Percentiles rank a stretch among this genome's conserved stretches.
Evolutionary conservation across 2,888 invertebrate species (phyloP).

Genomic region (Ormyrus thymus): DNA sequence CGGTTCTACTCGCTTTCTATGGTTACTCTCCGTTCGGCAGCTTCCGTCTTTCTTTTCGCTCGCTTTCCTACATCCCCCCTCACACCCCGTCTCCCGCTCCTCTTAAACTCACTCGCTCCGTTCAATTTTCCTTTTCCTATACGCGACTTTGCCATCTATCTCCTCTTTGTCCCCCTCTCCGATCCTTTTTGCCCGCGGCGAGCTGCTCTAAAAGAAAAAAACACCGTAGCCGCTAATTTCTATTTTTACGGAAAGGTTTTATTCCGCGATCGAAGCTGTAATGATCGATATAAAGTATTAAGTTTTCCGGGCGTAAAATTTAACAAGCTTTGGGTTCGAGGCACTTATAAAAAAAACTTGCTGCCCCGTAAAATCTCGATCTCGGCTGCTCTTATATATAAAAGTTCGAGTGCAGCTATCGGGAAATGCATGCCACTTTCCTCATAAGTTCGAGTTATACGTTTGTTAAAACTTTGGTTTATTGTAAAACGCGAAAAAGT

Average conservation of each 20-base stretch:
- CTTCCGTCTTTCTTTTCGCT: conserved; percentile 8
- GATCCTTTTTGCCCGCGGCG: neutral
- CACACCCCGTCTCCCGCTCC: conserved; percentile 13
- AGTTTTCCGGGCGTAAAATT: conserved; percentile 17
- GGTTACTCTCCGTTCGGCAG: conserved; percentile 26
- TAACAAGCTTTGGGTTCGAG: conserved; percentile 6
- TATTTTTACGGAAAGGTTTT: too few species aligned
- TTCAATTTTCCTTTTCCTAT: conserved; percentile 34
- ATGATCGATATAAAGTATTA: conserved; percentile 4
- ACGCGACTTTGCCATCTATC: neutral
- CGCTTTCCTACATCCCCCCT: neutral
- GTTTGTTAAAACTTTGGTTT: conserved; percentile 34
- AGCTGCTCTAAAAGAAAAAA: neutral
- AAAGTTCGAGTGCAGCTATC: conserved; percentile 33
- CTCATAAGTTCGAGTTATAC: conserved; percentile 15
- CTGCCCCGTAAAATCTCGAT: conserved; percentile 18
- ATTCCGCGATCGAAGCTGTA: too few species aligned
- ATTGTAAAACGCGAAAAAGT: conserved; percentile 25
- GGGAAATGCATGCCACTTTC: neutral
- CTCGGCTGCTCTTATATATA: conserved; percentile 1
- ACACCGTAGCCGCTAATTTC: too few species aligned
- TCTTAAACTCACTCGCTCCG: conserved; percentile 39
- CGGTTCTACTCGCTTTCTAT: conserved; percentile 34
- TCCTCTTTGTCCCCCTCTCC: neutral
- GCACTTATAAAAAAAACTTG: conserved; percentile 15